These are phyloP conservation scores for Lamprologus ornatipinnis DNA, from an alignment of 2,113 vertebrate species.

Conservation along the genomic window DNA sequence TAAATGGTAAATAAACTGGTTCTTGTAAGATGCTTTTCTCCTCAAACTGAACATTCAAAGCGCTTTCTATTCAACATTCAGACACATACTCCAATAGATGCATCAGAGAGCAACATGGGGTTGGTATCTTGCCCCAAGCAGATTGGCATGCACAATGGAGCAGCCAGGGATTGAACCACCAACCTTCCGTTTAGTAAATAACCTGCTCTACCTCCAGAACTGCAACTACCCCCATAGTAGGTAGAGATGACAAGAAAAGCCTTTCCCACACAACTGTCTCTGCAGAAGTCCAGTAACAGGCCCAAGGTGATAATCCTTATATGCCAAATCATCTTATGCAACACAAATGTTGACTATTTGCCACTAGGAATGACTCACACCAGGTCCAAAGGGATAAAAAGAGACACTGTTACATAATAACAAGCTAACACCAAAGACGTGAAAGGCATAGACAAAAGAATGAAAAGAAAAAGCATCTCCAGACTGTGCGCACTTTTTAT, in stretches of 20 bases:
- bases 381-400: background rate
- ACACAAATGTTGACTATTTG: conserved; percentile 41
- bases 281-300: conserved; percentile 8
- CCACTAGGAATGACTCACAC: conserved; percentile 14
- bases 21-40: background rate
- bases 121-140: background rate
- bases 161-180: background rate
- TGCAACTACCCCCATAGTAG: background rate
- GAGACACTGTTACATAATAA: conserved; percentile 33
- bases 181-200: background rate
- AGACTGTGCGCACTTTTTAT: background rate
- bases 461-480: background rate
- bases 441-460: background rate
- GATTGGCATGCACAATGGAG: background rate
- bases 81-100: background rate
- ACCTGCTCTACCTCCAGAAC: background rate
- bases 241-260: conserved; percentile 26
- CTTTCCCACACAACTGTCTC: background rate
- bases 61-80: background rate
- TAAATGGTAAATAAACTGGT: background rate
- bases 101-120: background rate
- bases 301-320: conserved; percentile 40
- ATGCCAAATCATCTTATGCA: conserved; percentile 53
- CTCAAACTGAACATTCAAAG: background rate
- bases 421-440: background rate